Evolutionary conservation across 2,888 invertebrate species (phyloP), one percentile per base, ranked within the genome.

Genomic region (Phalera bucephala): DNA sequence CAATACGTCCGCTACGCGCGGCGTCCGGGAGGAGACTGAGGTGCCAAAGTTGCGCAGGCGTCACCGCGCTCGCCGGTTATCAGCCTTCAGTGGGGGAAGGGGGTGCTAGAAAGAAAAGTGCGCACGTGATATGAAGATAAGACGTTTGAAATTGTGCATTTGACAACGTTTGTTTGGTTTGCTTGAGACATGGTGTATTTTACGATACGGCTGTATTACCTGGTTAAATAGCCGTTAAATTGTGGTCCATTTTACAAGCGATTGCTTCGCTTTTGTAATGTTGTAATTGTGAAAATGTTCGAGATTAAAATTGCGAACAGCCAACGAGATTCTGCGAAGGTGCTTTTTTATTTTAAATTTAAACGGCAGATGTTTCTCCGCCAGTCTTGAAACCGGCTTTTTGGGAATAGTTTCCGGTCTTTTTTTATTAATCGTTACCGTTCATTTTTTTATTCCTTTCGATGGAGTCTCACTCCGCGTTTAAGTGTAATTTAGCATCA

Each of bases 111-210:
- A 78, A 80, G 81, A 86, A 86, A 85, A 82, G 72, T 74, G 66
- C 57, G 71, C 84, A 82, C 83, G 79, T 86, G 84, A 88, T 80
- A 55, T 45, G 31, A 77, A 84, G 85, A 73, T 74, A 74, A 67
- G 58, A 41, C 44, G 47, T 42, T 60, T 64, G 52, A 72, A 76
- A 73, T 65, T 58, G 58, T 63, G 63, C 67, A 64, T 45, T 58
- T 39, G 36, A 37, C 33, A 34, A 6, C 35, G 37, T 43, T 44
- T 40, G 31, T 45, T 45, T 40, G 41, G 35, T 38, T 34, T 41
- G 38, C 40, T 3, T 37, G 20, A 49, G 23, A 15, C 5, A 37
- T 29, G 5, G 15, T n/a, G 13, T 27, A 14, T 27, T 14, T 14
- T 9, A 14, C 14, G 27, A 27, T 14, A 27, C 9, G 27, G 14